Conservation (phyloP, 2,888 invertebrate genomes). For the Rhopalosiphum nymphaeae region DNA sequence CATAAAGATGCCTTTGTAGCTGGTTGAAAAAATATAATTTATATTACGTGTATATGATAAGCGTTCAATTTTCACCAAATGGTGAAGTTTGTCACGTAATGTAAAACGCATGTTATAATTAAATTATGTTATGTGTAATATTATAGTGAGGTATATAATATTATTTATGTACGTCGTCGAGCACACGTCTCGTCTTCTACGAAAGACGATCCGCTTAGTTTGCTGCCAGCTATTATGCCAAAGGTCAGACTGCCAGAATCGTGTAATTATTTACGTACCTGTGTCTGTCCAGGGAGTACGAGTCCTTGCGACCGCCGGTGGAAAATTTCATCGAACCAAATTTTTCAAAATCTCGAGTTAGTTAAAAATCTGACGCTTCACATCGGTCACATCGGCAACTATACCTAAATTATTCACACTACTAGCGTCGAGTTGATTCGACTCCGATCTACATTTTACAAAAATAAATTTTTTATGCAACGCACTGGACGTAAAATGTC, state of each 20-base stretch:
- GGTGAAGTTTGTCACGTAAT: not conserved
- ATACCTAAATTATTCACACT: not conserved
- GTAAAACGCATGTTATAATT: not conserved
- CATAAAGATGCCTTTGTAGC: not conserved
- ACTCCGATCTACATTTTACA: not conserved
- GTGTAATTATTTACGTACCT: constrained; percentile 63
- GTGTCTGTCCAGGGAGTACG: constrained; percentile 67
- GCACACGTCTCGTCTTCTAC: not conserved
- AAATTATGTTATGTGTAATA: not conserved
- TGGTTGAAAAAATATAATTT: not conserved
- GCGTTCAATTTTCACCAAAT: not conserved
- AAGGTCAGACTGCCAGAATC: too few relatives aligned
- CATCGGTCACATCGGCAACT: not conserved
- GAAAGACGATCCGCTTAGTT: not conserved
- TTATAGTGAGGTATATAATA: not conserved
- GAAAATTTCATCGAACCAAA: constrained; percentile 67
- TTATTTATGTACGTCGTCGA: not conserved
- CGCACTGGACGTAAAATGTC: not conserved
- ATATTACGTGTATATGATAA: not conserved
- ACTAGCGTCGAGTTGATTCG: not conserved
- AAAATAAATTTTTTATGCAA: not conserved
- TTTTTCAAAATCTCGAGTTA: not conserved
- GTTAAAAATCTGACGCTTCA: not conserved
- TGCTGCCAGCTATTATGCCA: not conserved
- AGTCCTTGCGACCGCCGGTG: constrained; percentile 67